Base-by-base conservation (phyloP, 2,113 vertebrate genomes). In the Sisor rabdophorus region DNA sequence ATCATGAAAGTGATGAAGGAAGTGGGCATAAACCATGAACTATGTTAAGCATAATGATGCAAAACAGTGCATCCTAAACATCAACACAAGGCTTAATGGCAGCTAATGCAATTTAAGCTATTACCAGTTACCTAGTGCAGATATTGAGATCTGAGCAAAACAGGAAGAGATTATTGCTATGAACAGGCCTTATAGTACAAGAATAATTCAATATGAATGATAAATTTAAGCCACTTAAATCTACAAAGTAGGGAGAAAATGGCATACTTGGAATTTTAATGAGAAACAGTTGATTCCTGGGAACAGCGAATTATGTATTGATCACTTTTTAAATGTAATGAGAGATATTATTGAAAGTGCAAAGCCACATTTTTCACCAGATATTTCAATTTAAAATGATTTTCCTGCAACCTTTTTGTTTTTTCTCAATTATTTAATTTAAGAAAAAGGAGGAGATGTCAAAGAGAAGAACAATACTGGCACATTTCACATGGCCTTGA, bases 1-100 rank as follows among this genome's bases (percentile, higher is more conserved):
- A 59, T 59, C 11, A 26, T 73, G 55, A 58, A 47, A 47, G 4
- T 73, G 26, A 55, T 40, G 53, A 32, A 26, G 70, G 16, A 70
- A 70, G 26, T 53, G 68, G 19, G 50, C 20, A 53, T 53, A n/a
- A 70, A 53, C 24, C 68, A 68, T 15, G 1, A 28, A 50, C 26
- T 48, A 50, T 11, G 9, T 50, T 50, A 16, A 28, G 15, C 8
- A 50, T 68, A 68, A 67, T 67, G 63, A 68, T 28, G 8, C 15
- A 48, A 17, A 17, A 68, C 2, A 4, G 28, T 47, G 20, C 63
- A 16, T 50, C 16, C 26, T 28, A 28, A 68, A 50, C 40, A 68
- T 68, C 65, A 48, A 22, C 16, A 19, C 44, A 68, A 44, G 47
- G 13, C 22, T 47, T 24, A 44, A 44, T 65, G 20, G 11, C 63